phyloP scores from a whole-genome alignment of 1,140 invertebrate genomes.

The Drosophila kikkawai region DNA sequence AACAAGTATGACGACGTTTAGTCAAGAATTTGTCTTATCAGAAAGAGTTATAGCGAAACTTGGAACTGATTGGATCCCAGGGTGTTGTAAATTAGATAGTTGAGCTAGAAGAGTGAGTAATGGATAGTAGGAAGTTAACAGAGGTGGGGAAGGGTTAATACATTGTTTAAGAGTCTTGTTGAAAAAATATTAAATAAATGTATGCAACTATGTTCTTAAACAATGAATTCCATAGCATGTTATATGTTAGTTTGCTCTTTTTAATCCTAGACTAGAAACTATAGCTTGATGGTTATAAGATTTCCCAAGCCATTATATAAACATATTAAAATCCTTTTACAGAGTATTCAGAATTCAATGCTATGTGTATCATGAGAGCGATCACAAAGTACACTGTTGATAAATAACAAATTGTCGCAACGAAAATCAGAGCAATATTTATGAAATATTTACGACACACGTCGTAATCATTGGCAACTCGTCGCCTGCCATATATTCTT shows the following conservation, averaged over 20 bases:
- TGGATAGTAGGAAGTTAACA: neutral
- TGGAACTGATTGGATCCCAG: slow-evolving; percentile 13
- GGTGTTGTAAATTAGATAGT: slow-evolving; percentile 23
- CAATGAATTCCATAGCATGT: too few species aligned
- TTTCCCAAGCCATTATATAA: neutral
- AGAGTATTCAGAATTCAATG: slow-evolving; percentile 38
- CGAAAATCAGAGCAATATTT: slow-evolving; percentile 83
- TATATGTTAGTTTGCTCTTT: neutral
- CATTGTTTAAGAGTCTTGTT: neutral
- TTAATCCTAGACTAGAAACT: neutral
- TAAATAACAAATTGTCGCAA: slow-evolving; percentile 82
- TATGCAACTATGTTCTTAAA: too few species aligned
- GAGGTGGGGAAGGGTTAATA: neutral
- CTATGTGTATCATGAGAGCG: neutral
- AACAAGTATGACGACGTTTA: neutral
- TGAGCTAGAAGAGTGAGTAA: slow-evolving; percentile 1
- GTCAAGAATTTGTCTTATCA: slow-evolving; percentile 51
- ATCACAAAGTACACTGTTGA: slow-evolving; percentile 64
- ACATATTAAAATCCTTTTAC: neutral
- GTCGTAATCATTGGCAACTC: slow-evolving; percentile 81
- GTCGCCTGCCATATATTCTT: slow-evolving; percentile 77
- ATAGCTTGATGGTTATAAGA: neutral
- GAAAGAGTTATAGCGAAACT: slow-evolving; percentile 23
- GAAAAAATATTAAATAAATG: neutral
- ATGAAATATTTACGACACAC: slow-evolving; percentile 80